phyloP scores from a whole-genome alignment of 2,113 vertebrate species.

The Egretta garzetta region DNA sequence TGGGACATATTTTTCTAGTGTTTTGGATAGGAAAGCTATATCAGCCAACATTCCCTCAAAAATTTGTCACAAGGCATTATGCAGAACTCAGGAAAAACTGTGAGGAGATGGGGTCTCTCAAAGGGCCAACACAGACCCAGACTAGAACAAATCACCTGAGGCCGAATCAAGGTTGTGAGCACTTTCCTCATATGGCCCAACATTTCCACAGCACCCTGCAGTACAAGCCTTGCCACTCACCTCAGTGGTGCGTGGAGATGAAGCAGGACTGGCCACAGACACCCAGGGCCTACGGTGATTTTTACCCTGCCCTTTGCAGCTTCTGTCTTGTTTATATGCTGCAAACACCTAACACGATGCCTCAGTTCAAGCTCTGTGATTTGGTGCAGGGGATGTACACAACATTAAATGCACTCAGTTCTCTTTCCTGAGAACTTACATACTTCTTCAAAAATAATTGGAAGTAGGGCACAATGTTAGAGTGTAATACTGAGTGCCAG shows the following conservation, averaged over 20 bases:
- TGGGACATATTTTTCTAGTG: background rate
- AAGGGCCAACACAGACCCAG: background rate
- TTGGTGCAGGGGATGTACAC: background rate
- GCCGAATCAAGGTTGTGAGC: background rate
- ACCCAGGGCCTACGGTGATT: background rate
- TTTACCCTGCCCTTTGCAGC: background rate
- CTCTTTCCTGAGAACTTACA: slow-evolving; percentile 3
- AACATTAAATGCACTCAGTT: background rate
- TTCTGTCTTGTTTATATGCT: background rate
- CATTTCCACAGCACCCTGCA: background rate
- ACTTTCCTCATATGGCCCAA: background rate
- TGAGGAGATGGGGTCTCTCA: background rate
- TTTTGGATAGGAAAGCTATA: background rate
- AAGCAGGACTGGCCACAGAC: background rate
- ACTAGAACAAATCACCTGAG: background rate
- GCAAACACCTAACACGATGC: background rate
- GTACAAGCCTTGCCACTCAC: background rate
- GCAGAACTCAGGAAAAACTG: background rate
- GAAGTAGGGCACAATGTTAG: background rate
- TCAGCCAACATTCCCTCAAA: background rate
- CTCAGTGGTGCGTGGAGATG: fast-evolving
- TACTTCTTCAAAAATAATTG: slow-evolving; percentile 10
- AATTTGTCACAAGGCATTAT: background rate
- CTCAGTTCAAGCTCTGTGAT: background rate
- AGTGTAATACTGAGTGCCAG: background rate